Evolutionary conservation across 1,140 invertebrate species (phyloP), one percentile per base, ranked within the genome.

Genomic region (Tetranychus cinnabarinus): DNA sequence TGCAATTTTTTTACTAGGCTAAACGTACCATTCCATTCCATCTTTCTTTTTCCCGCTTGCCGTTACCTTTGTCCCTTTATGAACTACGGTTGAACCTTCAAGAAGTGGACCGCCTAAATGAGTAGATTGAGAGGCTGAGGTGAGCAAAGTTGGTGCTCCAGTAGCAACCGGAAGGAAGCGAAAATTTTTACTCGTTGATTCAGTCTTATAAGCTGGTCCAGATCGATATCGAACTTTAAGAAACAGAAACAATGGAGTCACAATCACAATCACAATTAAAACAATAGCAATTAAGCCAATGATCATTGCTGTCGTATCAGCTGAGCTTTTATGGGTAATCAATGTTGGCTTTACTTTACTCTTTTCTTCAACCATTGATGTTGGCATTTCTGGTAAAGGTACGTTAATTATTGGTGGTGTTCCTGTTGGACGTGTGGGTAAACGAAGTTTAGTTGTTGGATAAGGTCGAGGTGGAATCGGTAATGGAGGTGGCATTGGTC

Each of bases 261-360:
- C 82, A 42, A 93, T 77, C 13, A 96, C 83, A 62, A 95, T 83
- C 35, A 86, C 86, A 67, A 95, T 90, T 50, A 95, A 75, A 7
- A 88, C 84, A 34, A 85, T 88, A 1, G 87, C 88, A 61, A 91
- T 87, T 63, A 93, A 89, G 58, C 85, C 84, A 47, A 90, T 86
- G 52, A 89, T 82, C 64, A 89, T 75, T 3, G 73, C 69, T 7
- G 71, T 66, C 79, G 82, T 0, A 47, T 69, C 66, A n/a, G 65
- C 64, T 2, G 37, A 42, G 34, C 33, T 31, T 45, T 58, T 58
- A 15, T 58, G 23, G 34, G 37, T 23, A 10, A 46, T 58, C 4
- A 31, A 31, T n/a, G 42, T 31, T 45, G 34, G 13, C n/a, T 58
- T 58, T 12, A n/a, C 7, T 33, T 52, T 52, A 5, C 39, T 10